These are phyloP conservation scores for Apteryx owenii DNA, from an alignment of 2,113 vertebrate species.

Conservation along the genomic window DNA sequence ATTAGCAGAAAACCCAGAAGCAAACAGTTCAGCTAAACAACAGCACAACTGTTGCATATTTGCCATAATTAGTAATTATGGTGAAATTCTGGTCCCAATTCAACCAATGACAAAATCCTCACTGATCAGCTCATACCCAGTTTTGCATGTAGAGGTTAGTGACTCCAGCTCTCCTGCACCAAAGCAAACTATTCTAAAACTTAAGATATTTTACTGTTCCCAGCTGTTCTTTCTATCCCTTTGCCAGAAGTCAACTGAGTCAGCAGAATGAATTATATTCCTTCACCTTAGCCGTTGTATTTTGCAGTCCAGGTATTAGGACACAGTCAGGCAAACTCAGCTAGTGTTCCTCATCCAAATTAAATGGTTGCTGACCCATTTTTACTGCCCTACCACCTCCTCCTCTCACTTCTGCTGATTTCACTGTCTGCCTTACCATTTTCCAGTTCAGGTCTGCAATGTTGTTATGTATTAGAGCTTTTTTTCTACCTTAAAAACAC, in stretches of 20 bases:
- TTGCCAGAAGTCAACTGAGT: neutral
- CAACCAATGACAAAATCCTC: neutral
- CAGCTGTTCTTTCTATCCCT: neutral
- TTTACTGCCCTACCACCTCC: neutral
- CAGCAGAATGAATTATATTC: neutral
- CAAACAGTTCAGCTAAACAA: neutral
- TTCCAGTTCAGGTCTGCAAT: neutral
- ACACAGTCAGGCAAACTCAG: neutral
- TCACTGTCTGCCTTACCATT: neutral
- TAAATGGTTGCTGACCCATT: neutral
- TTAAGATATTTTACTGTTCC: neutral
- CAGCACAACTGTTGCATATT: neutral
- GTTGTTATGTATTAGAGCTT: neutral
- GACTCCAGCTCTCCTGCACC: neutral
- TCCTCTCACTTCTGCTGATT: neutral
- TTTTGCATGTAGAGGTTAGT: neutral
- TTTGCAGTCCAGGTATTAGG: neutral
- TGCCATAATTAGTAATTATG: conserved; percentile 8
- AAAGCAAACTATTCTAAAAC: neutral
- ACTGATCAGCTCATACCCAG: neutral
- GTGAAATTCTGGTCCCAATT: neutral
- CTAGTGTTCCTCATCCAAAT: neutral
- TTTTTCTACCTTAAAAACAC: neutral
- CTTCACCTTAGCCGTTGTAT: neutral
- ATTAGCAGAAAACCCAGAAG: neutral